Conservation (phyloP, 2,888 invertebrate species). For the Apodemia zela region DNA sequence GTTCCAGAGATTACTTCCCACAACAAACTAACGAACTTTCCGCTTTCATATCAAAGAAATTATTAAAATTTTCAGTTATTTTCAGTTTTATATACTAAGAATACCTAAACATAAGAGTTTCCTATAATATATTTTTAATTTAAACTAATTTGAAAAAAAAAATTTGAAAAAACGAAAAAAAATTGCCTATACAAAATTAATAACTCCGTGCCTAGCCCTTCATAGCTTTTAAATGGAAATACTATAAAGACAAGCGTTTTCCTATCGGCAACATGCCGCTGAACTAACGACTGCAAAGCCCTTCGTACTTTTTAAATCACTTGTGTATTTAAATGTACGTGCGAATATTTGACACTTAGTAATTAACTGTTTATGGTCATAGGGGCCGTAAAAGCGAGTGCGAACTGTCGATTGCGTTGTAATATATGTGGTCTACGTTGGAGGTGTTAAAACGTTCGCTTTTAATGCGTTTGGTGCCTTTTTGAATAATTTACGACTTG, state of each 20-base stretch:
- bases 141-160: too few species aligned
- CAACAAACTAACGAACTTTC: too few species aligned
- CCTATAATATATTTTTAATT: too few species aligned
- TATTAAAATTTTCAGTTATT: too few species aligned
- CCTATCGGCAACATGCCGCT: background rate
- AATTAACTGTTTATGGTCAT: slow-evolving; percentile 34
- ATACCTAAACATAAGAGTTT: too few species aligned
- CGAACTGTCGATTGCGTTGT: slow-evolving; percentile 29
- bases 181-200: background rate
- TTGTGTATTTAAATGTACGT: slow-evolving; percentile 20
- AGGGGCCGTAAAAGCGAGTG: slow-evolving; percentile 33
- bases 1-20: too few species aligned
- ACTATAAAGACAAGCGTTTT: background rate
- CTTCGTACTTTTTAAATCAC: background rate
- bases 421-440: slow-evolving; percentile 25
- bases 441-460: slow-evolving; percentile 34
- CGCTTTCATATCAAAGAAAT: too few species aligned
- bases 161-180: too few species aligned
- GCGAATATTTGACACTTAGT: slow-evolving; percentile 27
- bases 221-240: background rate
- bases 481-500: slow-evolving; percentile 33
- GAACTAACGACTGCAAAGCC: background rate
- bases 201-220: background rate
- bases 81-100: too few species aligned
- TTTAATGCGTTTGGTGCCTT: slow-evolving; percentile 33